Evolutionary conservation across 2,797 vertebrate genomes (phyloP), one percentile per base, ranked within the genome.

Genomic region (Austrolebias charrua): DNA sequence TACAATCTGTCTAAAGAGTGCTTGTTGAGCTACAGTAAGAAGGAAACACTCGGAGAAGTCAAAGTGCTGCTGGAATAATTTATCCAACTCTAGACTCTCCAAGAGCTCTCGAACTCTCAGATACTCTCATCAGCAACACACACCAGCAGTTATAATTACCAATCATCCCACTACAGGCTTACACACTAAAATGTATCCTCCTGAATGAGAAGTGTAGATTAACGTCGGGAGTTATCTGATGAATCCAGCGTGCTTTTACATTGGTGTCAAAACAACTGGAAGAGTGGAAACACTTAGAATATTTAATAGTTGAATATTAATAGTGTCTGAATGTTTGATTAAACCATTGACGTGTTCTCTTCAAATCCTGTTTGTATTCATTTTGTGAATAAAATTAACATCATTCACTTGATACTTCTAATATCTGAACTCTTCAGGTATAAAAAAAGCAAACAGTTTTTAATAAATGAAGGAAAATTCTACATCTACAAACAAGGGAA

Each of bases 11-110:
- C 38, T 82, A 77, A 78, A 74, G 70, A 71, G 57, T 63, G 53
- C 63, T 65, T 69, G 59, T 71, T 56, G 64, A 78, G 65, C 73
- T 78, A 75, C 73, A 78, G 64, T 71, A 71, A 63, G 73, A 55
- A 64, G 63, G 67, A 76, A 81, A 63, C 76, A 73, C 76, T 88
- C 56, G 43, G 63, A 64, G 46, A 75, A 45, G 67, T 70, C 53
- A 78, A 83, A 89, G 80, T 82, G 75, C 80, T 38, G 53, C 67
- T 64, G 75, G 66, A 82, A 77, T 75, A 80, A 88, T 88, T 83
- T 83, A 86, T 85, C 74, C 81, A 76, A 67, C 78, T 62, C 58
- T 70, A 71, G 69, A 80, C 35, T 60, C 69, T 60, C 61, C 15
- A 66, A 77, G 69, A 68, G 73, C 76, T 65, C 79, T 88, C 14